These are phyloP conservation scores for Germaria angustata DNA, from an alignment of 2,888 invertebrate species.

Conservation along the genomic window DNA sequence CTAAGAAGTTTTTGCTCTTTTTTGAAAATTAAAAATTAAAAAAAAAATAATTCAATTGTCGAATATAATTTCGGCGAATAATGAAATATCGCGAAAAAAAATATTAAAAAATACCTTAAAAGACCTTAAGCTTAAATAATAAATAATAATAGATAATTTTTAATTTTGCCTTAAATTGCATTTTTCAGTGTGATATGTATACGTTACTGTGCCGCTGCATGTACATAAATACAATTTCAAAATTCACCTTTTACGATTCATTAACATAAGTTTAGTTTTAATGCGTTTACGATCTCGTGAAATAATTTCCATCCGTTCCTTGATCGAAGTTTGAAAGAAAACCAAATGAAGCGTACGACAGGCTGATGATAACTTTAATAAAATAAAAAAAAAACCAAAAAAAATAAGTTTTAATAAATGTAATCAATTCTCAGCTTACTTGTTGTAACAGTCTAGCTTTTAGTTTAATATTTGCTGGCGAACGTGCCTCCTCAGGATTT, in stretches of 20 bases:
- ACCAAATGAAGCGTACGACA: conserved; percentile 74
- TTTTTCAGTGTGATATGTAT: too few relatives aligned
- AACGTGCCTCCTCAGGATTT: conserved; percentile 68
- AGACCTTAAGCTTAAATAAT: too few relatives aligned
- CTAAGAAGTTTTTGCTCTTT: too few relatives aligned
- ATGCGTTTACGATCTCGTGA: conserved; percentile 76
- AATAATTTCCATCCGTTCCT: conserved; percentile 78
- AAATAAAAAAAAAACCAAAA: not conserved
- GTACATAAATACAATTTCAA: too few relatives aligned
- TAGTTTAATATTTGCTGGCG: conserved; percentile 73
- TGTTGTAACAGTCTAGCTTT: conserved; percentile 77
- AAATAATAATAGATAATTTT: too few relatives aligned
- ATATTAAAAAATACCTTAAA: too few relatives aligned
- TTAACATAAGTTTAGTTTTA: conserved; percentile 71
- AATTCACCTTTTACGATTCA: conserved; percentile 70
- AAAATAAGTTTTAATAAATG: not conserved
- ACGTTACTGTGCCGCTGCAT: too few relatives aligned
- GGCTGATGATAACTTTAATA: conserved; percentile 74
- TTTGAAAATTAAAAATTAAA: too few relatives aligned
- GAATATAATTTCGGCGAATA: too few relatives aligned
- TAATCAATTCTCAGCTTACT: conserved; percentile 67
- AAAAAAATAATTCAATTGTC: too few relatives aligned
- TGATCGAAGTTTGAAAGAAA: conserved; percentile 74
- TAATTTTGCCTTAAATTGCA: too few relatives aligned
- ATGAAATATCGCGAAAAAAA: too few relatives aligned